These are phyloP conservation scores for Clytia hemisphaerica DNA, from an alignment of 30 jellyfish, hydroid and myxozoan genomes.

Conservation along the genomic window DNA sequence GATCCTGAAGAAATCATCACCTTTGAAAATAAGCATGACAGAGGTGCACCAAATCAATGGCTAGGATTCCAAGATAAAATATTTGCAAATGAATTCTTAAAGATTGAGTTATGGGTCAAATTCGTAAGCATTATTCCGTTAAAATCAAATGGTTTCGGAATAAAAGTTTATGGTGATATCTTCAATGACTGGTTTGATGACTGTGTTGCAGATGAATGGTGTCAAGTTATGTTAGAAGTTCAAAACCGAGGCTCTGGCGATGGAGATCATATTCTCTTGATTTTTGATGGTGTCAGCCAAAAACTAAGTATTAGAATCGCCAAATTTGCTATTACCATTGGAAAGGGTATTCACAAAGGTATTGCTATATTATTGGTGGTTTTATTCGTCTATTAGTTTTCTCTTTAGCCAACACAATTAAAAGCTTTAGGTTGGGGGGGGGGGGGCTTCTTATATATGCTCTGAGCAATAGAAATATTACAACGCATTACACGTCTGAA, in stretches of 20 bases:
- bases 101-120: not conserved
- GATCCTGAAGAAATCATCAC: no score
- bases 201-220: not conserved
- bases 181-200: not conserved
- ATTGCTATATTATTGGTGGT: no score
- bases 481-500: no score
- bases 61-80: not conserved
- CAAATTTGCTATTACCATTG: not conserved
- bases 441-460: no score
- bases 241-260: not conserved
- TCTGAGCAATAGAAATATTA: no score
- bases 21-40: not conserved
- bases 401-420: no score
- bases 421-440: no score
- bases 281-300: not conserved
- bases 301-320: not conserved
- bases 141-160: not conserved
- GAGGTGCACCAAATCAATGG: not conserved
- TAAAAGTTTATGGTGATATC: not conserved
- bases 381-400: no score
- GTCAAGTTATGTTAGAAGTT: not conserved
- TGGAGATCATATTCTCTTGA: not conserved
- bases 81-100: not conserved
- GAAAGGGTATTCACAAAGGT: no score
- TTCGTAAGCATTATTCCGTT: not conserved